A percentile compares a stretch with the other conserved stretches of the same genome.
phyloP scores from a whole-genome alignment of 2,797 vertebrate species.

The Pteropus rufus region DNA sequence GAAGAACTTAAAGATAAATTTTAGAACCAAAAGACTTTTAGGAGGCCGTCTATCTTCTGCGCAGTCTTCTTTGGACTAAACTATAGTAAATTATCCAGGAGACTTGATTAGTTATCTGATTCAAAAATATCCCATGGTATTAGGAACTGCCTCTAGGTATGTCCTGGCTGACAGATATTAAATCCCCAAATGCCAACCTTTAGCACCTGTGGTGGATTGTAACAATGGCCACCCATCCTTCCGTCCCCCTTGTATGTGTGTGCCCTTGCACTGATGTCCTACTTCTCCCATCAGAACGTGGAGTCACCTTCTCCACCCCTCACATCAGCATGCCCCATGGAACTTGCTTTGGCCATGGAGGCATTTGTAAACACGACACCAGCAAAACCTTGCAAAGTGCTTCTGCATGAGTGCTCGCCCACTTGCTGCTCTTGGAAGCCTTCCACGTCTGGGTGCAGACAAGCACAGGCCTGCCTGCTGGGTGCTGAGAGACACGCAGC shows the following conservation, averaged over 20 bases:
- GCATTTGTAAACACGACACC: background rate
- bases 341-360: no score
- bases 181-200: background rate
- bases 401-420: fast-evolving
- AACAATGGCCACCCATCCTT: fast-evolving
- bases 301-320: fast-evolving
- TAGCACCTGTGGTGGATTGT: background rate
- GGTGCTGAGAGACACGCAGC: background rate
- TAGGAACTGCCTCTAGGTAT: background rate
- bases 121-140: background rate
- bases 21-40: background rate
- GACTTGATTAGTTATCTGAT: background rate
- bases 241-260: fast-evolving
- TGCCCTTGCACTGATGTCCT: background rate
- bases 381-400: background rate
- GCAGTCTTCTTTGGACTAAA: background rate
- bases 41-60: background rate
- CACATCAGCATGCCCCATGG: fast-evolving
- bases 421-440: fast-evolving
- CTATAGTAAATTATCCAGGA: background rate
- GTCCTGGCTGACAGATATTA: background rate
- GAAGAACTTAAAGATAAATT: background rate
- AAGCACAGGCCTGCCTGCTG: background rate
- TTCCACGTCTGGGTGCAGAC: background rate
- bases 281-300: no score